Percentiles rank a stretch among this genome's conserved stretches.
phyloP scores from a whole-genome alignment of 2,113 vertebrate species.

The Plotosus lineatus region DNA sequence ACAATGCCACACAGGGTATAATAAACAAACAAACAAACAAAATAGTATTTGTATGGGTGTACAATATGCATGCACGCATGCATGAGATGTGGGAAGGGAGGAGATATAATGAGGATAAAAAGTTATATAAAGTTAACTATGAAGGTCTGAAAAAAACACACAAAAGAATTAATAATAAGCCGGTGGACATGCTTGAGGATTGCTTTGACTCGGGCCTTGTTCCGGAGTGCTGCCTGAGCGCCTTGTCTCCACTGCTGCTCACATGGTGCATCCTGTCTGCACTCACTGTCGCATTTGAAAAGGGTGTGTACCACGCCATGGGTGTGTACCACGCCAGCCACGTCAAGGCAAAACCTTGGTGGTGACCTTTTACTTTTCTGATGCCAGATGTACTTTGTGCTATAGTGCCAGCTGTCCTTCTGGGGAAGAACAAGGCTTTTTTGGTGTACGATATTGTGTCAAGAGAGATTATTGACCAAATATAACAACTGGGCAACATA shows the following conservation, averaged over 20 bases:
- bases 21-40: neutral
- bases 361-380: slow-evolving; percentile 10
- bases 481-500: neutral
- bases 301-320: slow-evolving; percentile 25
- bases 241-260: neutral
- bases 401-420: neutral
- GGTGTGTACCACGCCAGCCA: slow-evolving; percentile 20
- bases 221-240: neutral
- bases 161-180: neutral
- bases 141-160: neutral
- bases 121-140: neutral
- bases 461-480: too few relatives aligned
- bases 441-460: neutral
- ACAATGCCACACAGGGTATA: too few relatives aligned
- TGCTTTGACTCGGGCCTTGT: neutral
- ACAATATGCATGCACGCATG: too few relatives aligned
- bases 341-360: neutral
- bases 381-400: slow-evolving; percentile 7
- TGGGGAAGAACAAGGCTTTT: neutral
- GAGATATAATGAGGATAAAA: neutral
- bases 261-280: slow-evolving; percentile 27
- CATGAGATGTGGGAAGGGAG: too few relatives aligned
- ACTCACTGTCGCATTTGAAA: slow-evolving; percentile 21
- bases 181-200: neutral
- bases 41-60: too few relatives aligned